Evolutionary conservation across 2,113 vertebrate genomes (phyloP).

Genomic region (Osmerus mordax): DNA sequence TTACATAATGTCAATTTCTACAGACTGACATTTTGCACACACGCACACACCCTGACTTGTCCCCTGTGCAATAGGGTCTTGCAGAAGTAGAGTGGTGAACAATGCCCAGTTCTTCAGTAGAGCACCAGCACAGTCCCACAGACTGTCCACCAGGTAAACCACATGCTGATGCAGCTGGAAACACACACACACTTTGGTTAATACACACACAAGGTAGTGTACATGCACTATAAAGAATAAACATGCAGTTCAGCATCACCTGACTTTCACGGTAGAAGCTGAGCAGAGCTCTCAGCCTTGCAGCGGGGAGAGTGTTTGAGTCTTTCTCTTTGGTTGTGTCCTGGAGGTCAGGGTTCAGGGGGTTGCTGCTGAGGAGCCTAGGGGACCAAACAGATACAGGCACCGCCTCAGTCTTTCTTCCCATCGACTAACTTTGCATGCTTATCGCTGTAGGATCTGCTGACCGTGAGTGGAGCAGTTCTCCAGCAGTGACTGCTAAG

Average conservation of each 20-base stretch:
- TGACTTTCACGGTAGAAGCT: slow-evolving; percentile 76
- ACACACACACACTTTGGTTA: not conserved
- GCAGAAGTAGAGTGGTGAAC: slow-evolving; percentile 78
- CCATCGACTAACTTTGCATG: not conserved
- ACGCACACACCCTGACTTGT: slow-evolving; percentile 61
- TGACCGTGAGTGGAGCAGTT: slow-evolving; percentile 84
- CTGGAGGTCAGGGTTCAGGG: slow-evolving; percentile 40
- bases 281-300: slow-evolving; percentile 75
- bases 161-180: slow-evolving; percentile 83
- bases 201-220: not conserved
- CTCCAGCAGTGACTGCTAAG: slow-evolving; percentile 81
- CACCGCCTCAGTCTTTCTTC: not conserved
- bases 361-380: slow-evolving; percentile 70
- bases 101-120: slow-evolving; percentile 86
- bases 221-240: not conserved
- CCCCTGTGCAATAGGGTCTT: slow-evolving; percentile 51
- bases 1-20: too few relatives aligned
- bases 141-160: slow-evolving; percentile 86
- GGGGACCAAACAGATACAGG: slow-evolving; percentile 33
- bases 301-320: slow-evolving; percentile 41
- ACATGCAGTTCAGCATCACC: slow-evolving; percentile 65
- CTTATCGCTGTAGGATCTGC: not conserved
- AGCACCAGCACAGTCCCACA: slow-evolving; percentile 84
- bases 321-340: slow-evolving; percentile 54
- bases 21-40: not conserved